Evolutionary conservation across 2,113 vertebrate genomes (phyloP).

Genomic region (Hyla sarda): DNA sequence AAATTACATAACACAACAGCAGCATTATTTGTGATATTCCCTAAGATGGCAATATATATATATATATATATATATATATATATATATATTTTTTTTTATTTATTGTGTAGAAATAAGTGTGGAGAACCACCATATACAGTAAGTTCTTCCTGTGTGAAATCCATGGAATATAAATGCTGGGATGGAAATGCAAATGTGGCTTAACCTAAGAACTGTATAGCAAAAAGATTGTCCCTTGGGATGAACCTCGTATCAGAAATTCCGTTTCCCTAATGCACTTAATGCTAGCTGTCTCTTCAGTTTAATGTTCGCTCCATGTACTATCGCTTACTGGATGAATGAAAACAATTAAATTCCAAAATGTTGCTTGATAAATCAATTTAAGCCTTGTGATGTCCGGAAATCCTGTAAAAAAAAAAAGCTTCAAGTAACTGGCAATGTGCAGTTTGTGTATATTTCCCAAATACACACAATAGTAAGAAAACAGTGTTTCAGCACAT

Average conservation of each 20-base stretch:
- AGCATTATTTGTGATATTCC: conserved; percentile 61
- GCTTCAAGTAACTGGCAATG: background rate
- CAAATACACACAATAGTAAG: background rate
- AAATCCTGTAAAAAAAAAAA: background rate
- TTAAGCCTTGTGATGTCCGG: background rate
- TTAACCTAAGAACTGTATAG: conserved; percentile 54
- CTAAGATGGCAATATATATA: conserved; percentile 40
- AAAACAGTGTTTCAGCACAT: background rate
- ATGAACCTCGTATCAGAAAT: conserved; percentile 48
- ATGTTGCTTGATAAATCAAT: background rate
- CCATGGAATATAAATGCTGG: conserved; percentile 7
- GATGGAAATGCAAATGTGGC: conserved; percentile 51
- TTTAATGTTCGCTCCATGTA: conserved; percentile 55
- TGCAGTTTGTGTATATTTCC: background rate
- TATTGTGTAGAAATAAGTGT: conserved; percentile 48
- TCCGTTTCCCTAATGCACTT: conserved; percentile 51
- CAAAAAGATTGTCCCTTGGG: conserved; percentile 45
- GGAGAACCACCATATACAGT: conserved; percentile 26
- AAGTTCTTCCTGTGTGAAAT: conserved; percentile 53
- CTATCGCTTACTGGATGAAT: conserved; percentile 53
- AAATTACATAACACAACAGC: background rate
- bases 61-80: too few species aligned
- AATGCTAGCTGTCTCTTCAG: conserved; percentile 48
- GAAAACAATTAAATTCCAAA: conserved; percentile 23
- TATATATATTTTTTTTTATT: too few species aligned